Evolutionary conservation across 2,888 invertebrate genomes (phyloP), one percentile per base, ranked within the genome.

Genomic region (Pheosia gnoma): DNA sequence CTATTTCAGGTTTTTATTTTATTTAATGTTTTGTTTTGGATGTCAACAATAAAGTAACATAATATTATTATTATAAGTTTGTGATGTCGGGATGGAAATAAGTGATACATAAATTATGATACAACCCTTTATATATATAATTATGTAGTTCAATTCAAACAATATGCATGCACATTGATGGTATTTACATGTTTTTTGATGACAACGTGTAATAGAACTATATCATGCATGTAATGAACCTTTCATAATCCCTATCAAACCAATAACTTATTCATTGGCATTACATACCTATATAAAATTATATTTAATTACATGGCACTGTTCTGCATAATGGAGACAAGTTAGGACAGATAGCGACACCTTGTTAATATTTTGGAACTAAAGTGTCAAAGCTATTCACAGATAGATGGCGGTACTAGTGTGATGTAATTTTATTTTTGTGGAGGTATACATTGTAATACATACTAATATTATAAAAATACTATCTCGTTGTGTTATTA

Each of bases 1-100:
- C 83, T 85, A 84, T 85, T 87, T 88, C 80, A 81, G 80, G 72
- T 78, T 86, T 87, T 85, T 83, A 84, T 86, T 90, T 90, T 82
- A 86, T 85, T 86, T 83, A 84, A 72, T 72, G 74, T 84, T 84
- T 85, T 88, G 84, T 84, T 86, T 86, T 87, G 84, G 81, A 84
- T 81, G 82, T 89, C 85, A 88, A 88, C 85, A 89, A 86, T 83
- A 80, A 75, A 78, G 82, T 79, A 80, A 77, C 67, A 76, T 75
- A 69, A 78, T 67, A 52, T 25, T 8, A 43, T 41, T 41, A 47
- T 9, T n/a, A 47, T 47, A 74, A 25, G 62, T 63, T 70, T 79
- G 79, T 79, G 75, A 75, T 79, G 68, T 58, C 59, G 59, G 51
- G 25, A 2, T 25, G 25, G 2, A 25, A 25, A 25, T 25, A 25